Base-by-base conservation (phyloP, 2,113 vertebrate species). In the Saguinus midas region DNA sequence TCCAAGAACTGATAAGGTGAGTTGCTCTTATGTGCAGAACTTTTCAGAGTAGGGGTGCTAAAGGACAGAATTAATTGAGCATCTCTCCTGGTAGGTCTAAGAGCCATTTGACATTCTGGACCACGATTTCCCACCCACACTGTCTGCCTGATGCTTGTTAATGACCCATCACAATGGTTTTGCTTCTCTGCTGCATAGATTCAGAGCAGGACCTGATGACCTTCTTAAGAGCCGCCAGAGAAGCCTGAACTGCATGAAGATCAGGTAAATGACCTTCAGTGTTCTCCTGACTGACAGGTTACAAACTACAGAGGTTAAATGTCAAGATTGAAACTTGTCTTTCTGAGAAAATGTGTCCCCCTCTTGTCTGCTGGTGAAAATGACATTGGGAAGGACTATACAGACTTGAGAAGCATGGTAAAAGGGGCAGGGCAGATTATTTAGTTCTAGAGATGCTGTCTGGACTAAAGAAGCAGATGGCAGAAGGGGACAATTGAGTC, bases 71-170 rank as follows among this genome's bases (percentile, higher is more conserved):
- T 52, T 75, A 50, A 91, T 72, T 0, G 37, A 50, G 32, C 17
- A 43, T 75, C 66, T 52, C 58, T 75, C 72, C 58, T 48, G 45
- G 43, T 52, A 25, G 61, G 27, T 75, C 32, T 61, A 64, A 90
- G 80, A 92, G 57, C 32, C 27, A n/a, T 40, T 87, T 70, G 75
- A 78, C 92, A 73, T 87, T 90, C 90, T 14, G 8, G 81, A 72
- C 76, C 76, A 78, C 20, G 6, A 37, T 58, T 92, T 70, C 61
- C 48, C 21, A 73, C 13, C 76, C 85, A 72, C 57, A 8, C 80
- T 20, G 45, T 25, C 75, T 45, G 87, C 35, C 32, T 8, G 3
- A 20, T 61, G 72, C 45, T 37, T 92, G 70, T 45, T 87, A 85
- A 88, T 85, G 90, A 72, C 76, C 78, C 37, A 1, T 55, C 43